Base-by-base conservation (phyloP, 2,113 vertebrate species). In the Steatornis caripensis region DNA sequence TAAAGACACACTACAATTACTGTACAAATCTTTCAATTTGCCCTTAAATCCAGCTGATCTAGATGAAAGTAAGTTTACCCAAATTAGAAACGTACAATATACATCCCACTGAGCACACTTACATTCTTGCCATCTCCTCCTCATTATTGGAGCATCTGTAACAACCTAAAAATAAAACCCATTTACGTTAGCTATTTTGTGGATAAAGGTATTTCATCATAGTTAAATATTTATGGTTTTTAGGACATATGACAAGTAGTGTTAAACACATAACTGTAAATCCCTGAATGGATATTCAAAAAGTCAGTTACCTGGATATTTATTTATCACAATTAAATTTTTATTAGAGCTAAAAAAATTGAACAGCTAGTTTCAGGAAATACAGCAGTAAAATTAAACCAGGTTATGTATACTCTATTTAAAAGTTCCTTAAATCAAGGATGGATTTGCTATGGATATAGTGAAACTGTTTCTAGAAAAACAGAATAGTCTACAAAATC, bases 111-210 rank as follows among this genome's bases (percentile, higher is more conserved):
- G 23, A 94, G 18, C 21, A 76, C 55, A 92, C 92, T 96, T 95
- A 97, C 95, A 30, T 87, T 93, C 92, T 82, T 93, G 77, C 77
- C 85, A 91, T 80, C 89, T 96, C 41, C 65, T 95, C 77, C 62
- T 94, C 54, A 41, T 64, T 71, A 71, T 3, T 9, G 81, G 66
- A 95, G 41, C n/a, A 84, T 61, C 64, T 71, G 3, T 79, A 69
- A 96, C 74, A 78, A 97, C 75, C 94, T 97, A 82, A 72, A 95
- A 87, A 66, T 51, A 88, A 96, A 90, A 64, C 9, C 27, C 36
- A 37, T 29, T 64, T 78, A 34, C 30, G 26, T 90, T 84, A 60
- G 51, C 36, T 93, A 45, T 48, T 91, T 36, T 82, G 49, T 68
- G 27, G n/a, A 37, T 48, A 76, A 83, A 78, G 12, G 17, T 61